Evolutionary conservation across 2,113 vertebrate species (phyloP).

Genomic region (Alethe diademata): DNA sequence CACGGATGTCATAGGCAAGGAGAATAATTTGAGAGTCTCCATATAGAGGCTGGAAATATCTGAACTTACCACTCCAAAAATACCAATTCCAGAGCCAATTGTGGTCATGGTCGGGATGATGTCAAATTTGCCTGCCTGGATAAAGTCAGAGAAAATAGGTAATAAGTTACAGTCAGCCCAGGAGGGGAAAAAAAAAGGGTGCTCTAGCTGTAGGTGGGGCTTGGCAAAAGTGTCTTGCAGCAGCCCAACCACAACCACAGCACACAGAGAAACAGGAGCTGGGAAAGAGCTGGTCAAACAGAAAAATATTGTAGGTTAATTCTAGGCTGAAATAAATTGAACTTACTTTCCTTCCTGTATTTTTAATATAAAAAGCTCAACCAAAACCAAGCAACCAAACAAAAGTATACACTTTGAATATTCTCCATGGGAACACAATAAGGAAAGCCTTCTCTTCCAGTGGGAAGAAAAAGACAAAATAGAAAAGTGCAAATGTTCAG

Average conservation of each 20-base stretch:
- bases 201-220: background rate
- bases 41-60: background rate
- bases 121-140: slow-evolving; percentile 93
- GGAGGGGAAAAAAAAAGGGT: fast-evolving
- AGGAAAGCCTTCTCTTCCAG: background rate
- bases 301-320: background rate
- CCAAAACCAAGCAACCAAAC: background rate
- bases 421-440: background rate
- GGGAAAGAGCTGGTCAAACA: background rate
- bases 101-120: slow-evolving; percentile 96
- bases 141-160: background rate
- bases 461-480: background rate
- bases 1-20: background rate
- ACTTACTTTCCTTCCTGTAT: background rate
- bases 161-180: background rate
- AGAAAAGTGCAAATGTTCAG: background rate
- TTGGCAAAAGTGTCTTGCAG: background rate
- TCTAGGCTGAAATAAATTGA: background rate
- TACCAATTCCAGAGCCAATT: slow-evolving; percentile 95
- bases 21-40: background rate
- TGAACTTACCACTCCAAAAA: slow-evolving; percentile 93
- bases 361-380: background rate
- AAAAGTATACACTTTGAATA: background rate
- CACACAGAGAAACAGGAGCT: background rate
- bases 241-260: background rate